phyloP scores from a whole-genome alignment of 2,113 vertebrate species.

The Hydropotes inermis region DNA sequence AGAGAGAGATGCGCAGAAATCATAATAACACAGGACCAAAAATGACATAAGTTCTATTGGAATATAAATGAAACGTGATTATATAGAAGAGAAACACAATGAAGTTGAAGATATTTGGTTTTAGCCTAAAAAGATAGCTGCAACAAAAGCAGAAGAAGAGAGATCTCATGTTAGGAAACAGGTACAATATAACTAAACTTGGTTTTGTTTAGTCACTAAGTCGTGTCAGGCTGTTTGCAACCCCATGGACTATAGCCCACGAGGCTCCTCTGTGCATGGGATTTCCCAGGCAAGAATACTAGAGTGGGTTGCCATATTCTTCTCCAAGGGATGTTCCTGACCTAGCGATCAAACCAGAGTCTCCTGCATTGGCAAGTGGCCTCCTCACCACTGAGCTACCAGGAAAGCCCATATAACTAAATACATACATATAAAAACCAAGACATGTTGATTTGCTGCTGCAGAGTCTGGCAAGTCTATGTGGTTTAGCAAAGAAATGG shows the following conservation, averaged over 20 bases:
- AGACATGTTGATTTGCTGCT: background rate
- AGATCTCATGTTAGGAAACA: background rate
- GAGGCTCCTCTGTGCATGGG: background rate
- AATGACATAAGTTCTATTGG: background rate
- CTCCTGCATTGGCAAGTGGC: background rate
- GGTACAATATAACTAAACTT: background rate
- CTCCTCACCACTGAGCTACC: background rate
- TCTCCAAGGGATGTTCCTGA: background rate
- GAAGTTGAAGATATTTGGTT: background rate
- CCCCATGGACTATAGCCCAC: background rate
- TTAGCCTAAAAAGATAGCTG: background rate
- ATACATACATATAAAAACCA: background rate
- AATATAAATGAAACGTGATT: background rate
- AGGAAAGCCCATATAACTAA: background rate
- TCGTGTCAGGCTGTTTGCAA: rapidly evolving
- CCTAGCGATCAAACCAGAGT: rapidly evolving
- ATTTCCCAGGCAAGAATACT: background rate
- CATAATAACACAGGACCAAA: background rate
- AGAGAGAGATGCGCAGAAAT: background rate
- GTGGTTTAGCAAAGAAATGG: background rate
- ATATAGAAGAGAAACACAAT: background rate
- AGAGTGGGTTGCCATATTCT: background rate
- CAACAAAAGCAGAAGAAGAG: background rate
- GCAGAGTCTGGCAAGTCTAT: background rate
- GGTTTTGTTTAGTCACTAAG: background rate